Evolutionary conservation across 2,888 invertebrate genomes (phyloP), one percentile per base, ranked within the genome.

Genomic region (Cerastoderma edule): DNA sequence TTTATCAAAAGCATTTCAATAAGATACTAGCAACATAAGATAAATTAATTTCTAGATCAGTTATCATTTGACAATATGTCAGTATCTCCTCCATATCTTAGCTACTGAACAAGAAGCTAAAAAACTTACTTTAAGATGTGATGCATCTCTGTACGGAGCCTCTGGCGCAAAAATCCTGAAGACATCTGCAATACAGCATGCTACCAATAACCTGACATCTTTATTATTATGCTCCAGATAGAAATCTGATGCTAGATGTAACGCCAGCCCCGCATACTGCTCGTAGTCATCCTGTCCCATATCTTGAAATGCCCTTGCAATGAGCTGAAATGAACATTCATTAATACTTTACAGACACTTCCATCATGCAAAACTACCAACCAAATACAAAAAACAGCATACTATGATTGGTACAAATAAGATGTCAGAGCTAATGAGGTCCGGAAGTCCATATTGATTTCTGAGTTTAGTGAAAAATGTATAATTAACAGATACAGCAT

Each of bases 161-260:
- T 99, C 98, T 0, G 99, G 99, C 0, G 99, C 99, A 93, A 98
- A 99, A 6, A 99, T 97, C 75, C 99, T 94, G 83, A 99, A 95
- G 39, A 99, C 97, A 93, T 99, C 99, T 6, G 99, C 99, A 90
- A 99, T 97, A 92, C 99, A 99, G 93, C 99, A 99, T 0, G 99
- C 99, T 76, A 98, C 97, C 44, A 99, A 94, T 66, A 99, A 94
- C 92, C 98, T 97, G 0, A 99, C 98, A 93, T 99, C 99, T 85
- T 96, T 95, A 75, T 97, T 98, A 56, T 95, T 94, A 93, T 99
- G 97, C 80, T 96, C 95, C 84, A 99, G 94, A 93, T 98, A 99
- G 92, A 96, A 96, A 87, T 99, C 98, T 88, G 98, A 97, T 0
- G 98, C 97, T 85, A 99, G 94, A 93, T 98, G 97, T 68, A 99